Evolutionary conservation across 2,113 vertebrate genomes (phyloP).

Genomic region (Lycaon pictus): DNA sequence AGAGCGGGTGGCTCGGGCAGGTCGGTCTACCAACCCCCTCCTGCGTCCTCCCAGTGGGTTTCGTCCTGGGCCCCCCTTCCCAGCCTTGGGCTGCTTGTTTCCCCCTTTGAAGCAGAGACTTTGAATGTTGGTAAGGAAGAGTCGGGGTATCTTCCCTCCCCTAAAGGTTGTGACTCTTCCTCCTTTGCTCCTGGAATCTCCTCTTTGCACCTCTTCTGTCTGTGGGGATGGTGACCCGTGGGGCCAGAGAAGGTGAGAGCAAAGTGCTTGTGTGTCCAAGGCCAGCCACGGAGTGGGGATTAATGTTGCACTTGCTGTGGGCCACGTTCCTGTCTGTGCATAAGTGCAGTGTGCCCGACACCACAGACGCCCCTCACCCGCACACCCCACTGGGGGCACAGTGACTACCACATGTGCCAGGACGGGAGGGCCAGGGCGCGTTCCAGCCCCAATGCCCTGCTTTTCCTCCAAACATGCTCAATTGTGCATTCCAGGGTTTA

Average conservation of each 20-base stretch:
- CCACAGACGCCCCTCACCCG: not conserved
- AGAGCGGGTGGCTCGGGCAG: not conserved
- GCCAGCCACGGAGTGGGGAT: not conserved
- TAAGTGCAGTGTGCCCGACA: no score
- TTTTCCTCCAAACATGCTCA: not conserved
- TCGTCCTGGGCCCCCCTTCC: fast-evolving
- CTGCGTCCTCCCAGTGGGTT: fast-evolving
- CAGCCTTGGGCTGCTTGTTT: not conserved
- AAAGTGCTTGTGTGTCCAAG: not conserved
- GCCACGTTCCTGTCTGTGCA: not conserved
- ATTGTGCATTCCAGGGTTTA: fast-evolving
- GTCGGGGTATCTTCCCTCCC: not conserved
- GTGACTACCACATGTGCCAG: fast-evolving
- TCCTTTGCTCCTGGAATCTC: not conserved
- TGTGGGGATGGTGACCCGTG: not conserved
- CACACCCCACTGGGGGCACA: fast-evolving
- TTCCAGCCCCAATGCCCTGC: not conserved
- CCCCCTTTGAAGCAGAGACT: not conserved
- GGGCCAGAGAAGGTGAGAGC: not conserved
- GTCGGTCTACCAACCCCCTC: no score
- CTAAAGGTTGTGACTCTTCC: not conserved
- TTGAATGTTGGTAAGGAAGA: not conserved
- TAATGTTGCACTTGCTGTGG: not conserved
- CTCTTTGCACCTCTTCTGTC: not conserved
- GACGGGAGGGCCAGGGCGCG: not conserved